Base-by-base conservation (phyloP, 2,113 vertebrate species). In the Phalacrocorax brasilianus region DNA sequence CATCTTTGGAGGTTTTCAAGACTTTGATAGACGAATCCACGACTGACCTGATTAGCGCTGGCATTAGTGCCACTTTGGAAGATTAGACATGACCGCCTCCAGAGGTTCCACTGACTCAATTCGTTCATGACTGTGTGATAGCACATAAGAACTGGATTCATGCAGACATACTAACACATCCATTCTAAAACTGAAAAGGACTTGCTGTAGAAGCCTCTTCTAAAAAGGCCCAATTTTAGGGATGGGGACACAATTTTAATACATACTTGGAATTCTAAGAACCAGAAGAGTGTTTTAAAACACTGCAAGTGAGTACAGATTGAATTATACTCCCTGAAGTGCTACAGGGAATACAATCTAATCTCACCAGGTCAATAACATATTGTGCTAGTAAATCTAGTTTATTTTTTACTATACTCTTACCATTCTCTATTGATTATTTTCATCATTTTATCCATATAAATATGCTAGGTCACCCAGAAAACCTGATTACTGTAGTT, bases 301-400 rank as follows among this genome's bases (percentile, higher is more conserved):
- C 24, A 76, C 72, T 84, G 30, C 79, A 93, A 97, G 87, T 50
- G 70, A 94, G 79, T 63, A 50, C 80, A 94, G 95, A 94, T 92
- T 96, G 94, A 98, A 98, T 97, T 93, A 90, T 35, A 55, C 56
- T 96, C 85, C 95, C 96, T 85, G 50, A 96, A 97, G 92, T 83
- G 70, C 82, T 82, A 59, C 3, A 87, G 78, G 84, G 47, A 98
- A 96, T 78, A 94, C 91, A 97, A 72, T 93, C 86, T 95, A 95
- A 97, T 97, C 96, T 95, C 94, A 95, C 89, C 73, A 91, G 85
- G 71, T 97, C 97, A 96, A 68, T 96, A 96, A 97, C 75, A 38
- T 73, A 81, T 7, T 58, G 83, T 83, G 70, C 83, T 79, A 50
- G 87, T 96, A 97, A 96, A 97, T 96, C 70, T 88, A 85, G 78